Conservation (phyloP, 2,888 invertebrate genomes). For the Oligia strigilis region DNA sequence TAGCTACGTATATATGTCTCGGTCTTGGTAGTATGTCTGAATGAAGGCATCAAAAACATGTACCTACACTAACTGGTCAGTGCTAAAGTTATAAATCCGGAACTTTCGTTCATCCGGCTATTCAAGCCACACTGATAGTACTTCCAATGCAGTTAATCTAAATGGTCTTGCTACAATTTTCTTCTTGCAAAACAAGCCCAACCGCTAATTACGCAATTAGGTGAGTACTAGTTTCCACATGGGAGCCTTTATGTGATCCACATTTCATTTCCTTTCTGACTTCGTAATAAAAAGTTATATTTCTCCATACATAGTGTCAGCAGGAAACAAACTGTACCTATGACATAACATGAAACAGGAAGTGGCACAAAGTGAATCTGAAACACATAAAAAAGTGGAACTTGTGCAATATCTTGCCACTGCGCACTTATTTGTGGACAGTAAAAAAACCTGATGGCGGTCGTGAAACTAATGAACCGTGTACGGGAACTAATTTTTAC, state of each 20-base stretch:
- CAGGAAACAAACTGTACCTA: conserved; percentile 61
- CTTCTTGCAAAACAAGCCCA: conserved; percentile 27
- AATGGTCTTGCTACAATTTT: conserved; percentile 30
- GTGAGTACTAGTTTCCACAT: conserved; percentile 23
- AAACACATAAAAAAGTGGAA: conserved; percentile 64
- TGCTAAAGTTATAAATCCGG: conserved; percentile 35
- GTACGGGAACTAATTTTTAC: conserved; percentile 74
- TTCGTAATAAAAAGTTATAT: conserved; percentile 49
- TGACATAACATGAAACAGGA: conserved; percentile 69
- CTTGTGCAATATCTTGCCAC: conserved; percentile 69
- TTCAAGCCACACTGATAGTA: conserved; percentile 41
- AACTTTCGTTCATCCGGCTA: conserved; percentile 55
- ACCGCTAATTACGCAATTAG: conserved; percentile 54
- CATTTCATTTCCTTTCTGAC: conserved; percentile 55
- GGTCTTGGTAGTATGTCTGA: background rate
- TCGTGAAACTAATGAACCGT: conserved; percentile 78
- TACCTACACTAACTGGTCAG: conserved; percentile 18
- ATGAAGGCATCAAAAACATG: conserved; percentile 5
- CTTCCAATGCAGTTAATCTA: conserved; percentile 38
- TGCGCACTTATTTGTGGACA: conserved; percentile 60
- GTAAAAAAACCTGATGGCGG: conserved; percentile 62
- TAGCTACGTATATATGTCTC: background rate
- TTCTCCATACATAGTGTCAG: conserved; percentile 41
- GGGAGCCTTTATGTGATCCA: conserved; percentile 48
- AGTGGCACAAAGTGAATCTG: conserved; percentile 64